Base-by-base conservation (phyloP, 1,140 invertebrate species). In the Galleria mellonella region DNA sequence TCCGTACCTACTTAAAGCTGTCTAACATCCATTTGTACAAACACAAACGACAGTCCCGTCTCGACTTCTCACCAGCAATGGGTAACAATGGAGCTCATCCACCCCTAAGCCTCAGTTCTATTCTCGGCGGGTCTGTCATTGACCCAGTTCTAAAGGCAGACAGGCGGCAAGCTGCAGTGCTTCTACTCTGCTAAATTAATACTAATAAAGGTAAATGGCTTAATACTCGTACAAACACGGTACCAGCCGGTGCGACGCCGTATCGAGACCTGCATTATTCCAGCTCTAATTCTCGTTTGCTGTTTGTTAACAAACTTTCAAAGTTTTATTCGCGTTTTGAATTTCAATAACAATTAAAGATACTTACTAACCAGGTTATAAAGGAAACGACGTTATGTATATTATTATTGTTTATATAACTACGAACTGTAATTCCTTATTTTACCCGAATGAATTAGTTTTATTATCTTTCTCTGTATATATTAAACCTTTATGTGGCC, bases 51-150 rank as follows among this genome's bases (percentile, higher is more conserved):
- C 40, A 23, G 41, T 41, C 45, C 15, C 23, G 37, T 38, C 11
- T 36, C 13, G 23, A 31, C 27, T 14, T 60, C 54, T 57, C 43
- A 56, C 47, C 42, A 44, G 15, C 45, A 41, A 57, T 58, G 50
- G 53, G 45, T 57, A 64, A 74, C 71, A 74, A 72, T 70, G 59
- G 66, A 67, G 27, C 51, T 53, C 51, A 59, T 65, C 63, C 50
- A 62, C 62, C 65, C 70, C 63, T 63, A 61, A 55, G 66, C 55
- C 63, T 14, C 43, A 53, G 46, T 56, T 62, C 69, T 76, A 76
- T 72, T 72, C 72, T 76, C 59, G 61, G 55, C 57, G 52, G 53
- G 53, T 43, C 57, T 71, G 69, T 65, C 69, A 75, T 72, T 75
- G 72, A 75, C 72, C 72, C 57, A 72, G 55, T 72, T 75, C 47